These are phyloP conservation scores for Calliphora vomitoria DNA, from an alignment of 2,888 invertebrate genomes.

Conservation along the genomic window DNA sequence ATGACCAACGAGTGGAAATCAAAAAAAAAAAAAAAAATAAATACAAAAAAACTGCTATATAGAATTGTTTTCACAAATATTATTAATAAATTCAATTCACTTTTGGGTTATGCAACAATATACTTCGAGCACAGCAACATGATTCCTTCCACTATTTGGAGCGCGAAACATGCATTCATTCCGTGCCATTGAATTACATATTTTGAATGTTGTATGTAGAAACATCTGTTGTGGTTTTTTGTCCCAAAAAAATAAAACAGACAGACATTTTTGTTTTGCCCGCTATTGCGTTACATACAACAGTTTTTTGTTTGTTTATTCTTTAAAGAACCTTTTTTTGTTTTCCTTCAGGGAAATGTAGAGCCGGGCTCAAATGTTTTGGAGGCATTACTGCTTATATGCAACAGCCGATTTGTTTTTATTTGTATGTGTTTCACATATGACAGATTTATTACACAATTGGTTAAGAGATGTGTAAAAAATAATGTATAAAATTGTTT, in stretches of 20 bases:
- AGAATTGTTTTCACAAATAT: constrained; percentile 55
- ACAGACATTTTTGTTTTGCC: not conserved
- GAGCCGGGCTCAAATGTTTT: constrained; percentile 3
- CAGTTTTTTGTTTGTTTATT: constrained; percentile 8
- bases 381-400: constrained; percentile 8
- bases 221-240: constrained; percentile 62
- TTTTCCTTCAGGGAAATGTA: constrained; percentile 4
- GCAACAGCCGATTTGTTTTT: not conserved
- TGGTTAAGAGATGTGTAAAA: constrained; percentile 46
- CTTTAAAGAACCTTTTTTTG: constrained; percentile 2
- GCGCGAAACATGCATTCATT: constrained; percentile 49
- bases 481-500: not conserved
- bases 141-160: constrained; percentile 3
- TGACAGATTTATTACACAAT: constrained; percentile 59
- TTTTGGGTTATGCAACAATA: constrained; percentile 48
- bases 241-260: not conserved
- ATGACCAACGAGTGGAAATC: constrained; percentile 16
- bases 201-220: not conserved
- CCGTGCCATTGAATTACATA: constrained; percentile 48
- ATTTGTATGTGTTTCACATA: not conserved
- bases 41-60: constrained; percentile 6
- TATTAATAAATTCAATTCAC: constrained; percentile 68
- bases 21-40: not conserved
- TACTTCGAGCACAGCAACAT: not conserved
- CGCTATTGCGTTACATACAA: not conserved